Evolutionary conservation across 2,113 vertebrate species (phyloP), one percentile per base, ranked within the genome.

Genomic region (Elaphurus davidianus): DNA sequence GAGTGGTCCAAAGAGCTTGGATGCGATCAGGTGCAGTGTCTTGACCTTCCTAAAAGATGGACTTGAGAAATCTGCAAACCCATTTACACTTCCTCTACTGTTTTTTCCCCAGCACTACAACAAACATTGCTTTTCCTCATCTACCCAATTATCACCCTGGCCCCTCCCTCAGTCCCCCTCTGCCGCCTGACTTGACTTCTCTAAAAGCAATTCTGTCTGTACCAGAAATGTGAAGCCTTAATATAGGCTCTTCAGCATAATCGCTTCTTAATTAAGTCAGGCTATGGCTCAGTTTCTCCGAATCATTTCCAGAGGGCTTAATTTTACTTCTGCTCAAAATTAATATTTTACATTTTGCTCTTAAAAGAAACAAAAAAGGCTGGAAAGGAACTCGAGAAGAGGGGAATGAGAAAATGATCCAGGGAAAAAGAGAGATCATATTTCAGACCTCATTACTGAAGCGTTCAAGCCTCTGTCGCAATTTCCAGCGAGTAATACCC

Each of bases 261-360:
- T 99, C 97, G 40, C 97, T 98, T 98, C 98, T 98, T 99, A 99
- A 99, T 99, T 99, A 99, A 99, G 98, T 99, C 97, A 97, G 98
- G 98, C 96, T 6, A 97, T 90, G 98, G 98, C 98, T 99, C 97
- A 67, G 96, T 98, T 98, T 99, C 98, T 96, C 28, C 86, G 96
- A 98, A 98, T 97, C 87, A 0, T 98, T 99, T 99, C 98, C 98
- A 97, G 93, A 98, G 97, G 97, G 98, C 98, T 99, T 98, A 93
- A 97, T 99, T 99, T 99, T 98, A 98, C 98, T 99, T 98, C 98
- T 91, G 96, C 95, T 98, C 97, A 98, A 98, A 98, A 98, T 99
- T 98, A 99, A 99, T 99, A 98, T 99, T 98, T 99, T 98, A 98
- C 50, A 0, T 93, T 95, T 95, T 76, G 86, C 90, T 96, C 98